phyloP scores from a whole-genome alignment of 1,140 invertebrate genomes.

The Heliconius eleuchia region DNA sequence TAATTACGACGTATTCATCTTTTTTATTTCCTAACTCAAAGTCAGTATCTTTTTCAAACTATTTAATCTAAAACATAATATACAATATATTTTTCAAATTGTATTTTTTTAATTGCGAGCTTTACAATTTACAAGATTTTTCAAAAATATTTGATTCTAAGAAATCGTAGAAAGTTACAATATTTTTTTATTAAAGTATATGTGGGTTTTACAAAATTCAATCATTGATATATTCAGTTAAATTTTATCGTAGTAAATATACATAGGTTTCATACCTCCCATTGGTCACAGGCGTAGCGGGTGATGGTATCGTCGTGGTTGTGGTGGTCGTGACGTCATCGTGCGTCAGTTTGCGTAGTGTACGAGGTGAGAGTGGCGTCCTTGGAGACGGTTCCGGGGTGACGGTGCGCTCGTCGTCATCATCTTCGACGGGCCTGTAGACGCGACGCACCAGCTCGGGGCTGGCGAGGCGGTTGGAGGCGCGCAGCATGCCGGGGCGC shows the following conservation, averaged over 20 bases:
- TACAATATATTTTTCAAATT: no score
- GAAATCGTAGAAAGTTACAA: no score
- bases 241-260: neutral
- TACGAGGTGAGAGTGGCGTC: constrained; percentile 63
- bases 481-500: constrained; percentile 82
- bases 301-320: constrained; percentile 45
- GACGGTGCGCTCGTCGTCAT: constrained; percentile 77
- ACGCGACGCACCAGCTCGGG: constrained; percentile 85
- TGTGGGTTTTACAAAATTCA: no score
- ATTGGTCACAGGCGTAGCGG: constrained; percentile 54
- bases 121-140: no score
- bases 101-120: no score
- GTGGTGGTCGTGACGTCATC: constrained; percentile 72
- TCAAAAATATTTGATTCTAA: no score
- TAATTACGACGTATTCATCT: constrained; percentile 44
- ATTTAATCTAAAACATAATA: no score
- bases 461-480: constrained; percentile 85
- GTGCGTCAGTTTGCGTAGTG: constrained; percentile 65
- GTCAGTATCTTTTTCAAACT: no score
- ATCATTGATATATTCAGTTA: no score
- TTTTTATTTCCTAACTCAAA: neutral
- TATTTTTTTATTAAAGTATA: no score
- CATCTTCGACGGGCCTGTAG: constrained; percentile 76
- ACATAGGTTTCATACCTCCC: constrained; percentile 56
- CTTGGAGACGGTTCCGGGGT: constrained; percentile 60